Base-by-base conservation (phyloP, 2,888 invertebrate species). In the Molorchus minor region DNA sequence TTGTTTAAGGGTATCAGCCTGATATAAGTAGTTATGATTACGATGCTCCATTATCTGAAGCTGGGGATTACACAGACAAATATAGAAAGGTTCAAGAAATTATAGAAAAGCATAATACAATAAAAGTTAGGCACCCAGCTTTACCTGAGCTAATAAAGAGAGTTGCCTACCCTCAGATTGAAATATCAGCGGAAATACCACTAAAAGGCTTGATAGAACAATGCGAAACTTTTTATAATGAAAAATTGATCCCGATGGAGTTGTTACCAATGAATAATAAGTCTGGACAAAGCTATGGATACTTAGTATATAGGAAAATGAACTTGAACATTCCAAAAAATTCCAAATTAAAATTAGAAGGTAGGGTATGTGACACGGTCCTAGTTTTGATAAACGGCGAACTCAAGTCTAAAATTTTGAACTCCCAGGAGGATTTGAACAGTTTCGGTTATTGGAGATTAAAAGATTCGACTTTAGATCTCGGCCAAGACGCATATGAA, bases 41-140 rank as follows among this genome's bases (percentile, higher is more conserved):
- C 75, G 94, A 96, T 77, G 92, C 96, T 0, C 96, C 96, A 0
- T 81, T 98, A 67, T 86, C 85, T 3, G 97, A 98, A 81, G 90
- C 92, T 46, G 96, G 96, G 1, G 95, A 96, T 81, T 89, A 91
- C 1, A 95, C 95, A 0, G 82, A 85, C 0, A 96, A 96, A 81
- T 97, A 93, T 78, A 84, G 83, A 61, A 84, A 83, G 2, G 84
- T 93, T 49, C 85, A 89, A 69, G 81, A 88, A n/a, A 80, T 87
- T 13, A 67, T 78, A 20, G 61, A 47, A 7, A 69, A 75, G 58
- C 77, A 81, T 56, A 79, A 78, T 57, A 62, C 65, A 30, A 63
- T 79, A 3, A 59, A 70, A 61, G 77, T 77, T 2, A 69, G 63
- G 43, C 64, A 74, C 30, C 82, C 83, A 15, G 64, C 69, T 8